A percentile compares a stretch with the other conserved stretches of the same genome.
Conservation (phyloP, 2,797 vertebrate species). For the Girardinus metallicus region DNA sequence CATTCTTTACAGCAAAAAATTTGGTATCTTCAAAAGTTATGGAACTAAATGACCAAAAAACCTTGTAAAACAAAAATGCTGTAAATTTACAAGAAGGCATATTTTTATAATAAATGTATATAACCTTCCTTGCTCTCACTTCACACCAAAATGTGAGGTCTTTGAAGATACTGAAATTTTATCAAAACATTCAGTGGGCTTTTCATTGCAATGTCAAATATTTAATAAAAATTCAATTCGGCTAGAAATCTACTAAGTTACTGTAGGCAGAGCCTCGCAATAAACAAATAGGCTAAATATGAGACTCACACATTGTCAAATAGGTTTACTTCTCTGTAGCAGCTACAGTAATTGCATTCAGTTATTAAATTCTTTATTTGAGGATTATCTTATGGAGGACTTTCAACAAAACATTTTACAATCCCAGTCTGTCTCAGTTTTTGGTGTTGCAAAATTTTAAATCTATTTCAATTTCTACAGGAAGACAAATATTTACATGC, state of each 20-base stretch:
- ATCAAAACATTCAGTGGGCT: not conserved
- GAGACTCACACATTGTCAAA: not conserved
- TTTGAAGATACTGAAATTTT: no score
- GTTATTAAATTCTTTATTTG: not conserved
- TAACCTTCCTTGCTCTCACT: constrained; percentile 5
- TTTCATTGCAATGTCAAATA: not conserved
- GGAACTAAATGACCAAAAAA: constrained; percentile 49
- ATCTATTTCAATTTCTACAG: not conserved
- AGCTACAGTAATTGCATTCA: not conserved
- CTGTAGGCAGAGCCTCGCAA: not conserved
- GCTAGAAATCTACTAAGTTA: not conserved
- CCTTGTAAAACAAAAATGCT: not conserved
- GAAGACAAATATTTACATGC: not conserved
- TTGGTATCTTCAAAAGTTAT: constrained; percentile 77
- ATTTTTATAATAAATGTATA: constrained; percentile 13
- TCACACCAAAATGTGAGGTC: not conserved
- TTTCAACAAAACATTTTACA: not conserved
- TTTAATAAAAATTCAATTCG: not conserved
- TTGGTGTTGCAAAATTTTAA: not conserved
- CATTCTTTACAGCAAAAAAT: constrained; percentile 83
- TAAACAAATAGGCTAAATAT: not conserved
- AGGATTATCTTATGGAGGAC: not conserved
- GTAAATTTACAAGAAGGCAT: constrained; percentile 22
- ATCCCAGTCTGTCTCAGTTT: not conserved
- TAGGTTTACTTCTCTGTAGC: not conserved